Conservation (phyloP, 1,140 invertebrate species). For the Pogonus chalceus region DNA sequence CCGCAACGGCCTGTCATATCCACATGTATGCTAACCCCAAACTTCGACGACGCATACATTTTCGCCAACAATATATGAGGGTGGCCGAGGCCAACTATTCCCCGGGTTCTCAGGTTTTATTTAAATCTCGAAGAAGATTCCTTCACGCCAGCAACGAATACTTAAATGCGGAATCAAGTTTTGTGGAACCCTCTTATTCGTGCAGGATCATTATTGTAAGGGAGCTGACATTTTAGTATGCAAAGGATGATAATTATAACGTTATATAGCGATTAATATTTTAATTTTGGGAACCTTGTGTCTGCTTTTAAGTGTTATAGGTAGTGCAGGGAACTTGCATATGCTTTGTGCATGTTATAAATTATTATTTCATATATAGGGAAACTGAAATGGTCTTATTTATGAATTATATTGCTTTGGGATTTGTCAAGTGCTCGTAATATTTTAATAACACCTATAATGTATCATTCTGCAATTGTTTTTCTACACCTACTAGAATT, state of each 20-base stretch:
- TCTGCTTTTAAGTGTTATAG: background rate
- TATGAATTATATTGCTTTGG: too few species aligned
- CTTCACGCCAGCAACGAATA: background rate
- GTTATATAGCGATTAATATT: constrained; percentile 1
- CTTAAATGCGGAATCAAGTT: constrained; percentile 6
- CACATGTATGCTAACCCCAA: background rate
- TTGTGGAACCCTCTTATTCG: background rate
- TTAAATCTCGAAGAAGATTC: constrained; percentile 6
- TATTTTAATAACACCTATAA: too few species aligned
- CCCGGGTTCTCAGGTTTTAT: background rate
- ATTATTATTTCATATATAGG: background rate
- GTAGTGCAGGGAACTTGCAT: too few species aligned
- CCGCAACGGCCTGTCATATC: background rate
- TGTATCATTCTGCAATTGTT: too few species aligned
- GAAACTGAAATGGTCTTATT: background rate
- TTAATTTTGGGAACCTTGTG: background rate
- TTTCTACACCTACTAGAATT: too few species aligned
- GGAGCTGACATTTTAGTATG: background rate
- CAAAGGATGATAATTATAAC: background rate
- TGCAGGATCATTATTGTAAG: background rate
- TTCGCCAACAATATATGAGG: background rate
- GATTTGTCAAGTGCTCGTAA: too few species aligned
- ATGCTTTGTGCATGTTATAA: background rate
- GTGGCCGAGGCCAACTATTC: background rate
- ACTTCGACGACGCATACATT: background rate